Conservation (phyloP, 2,113 vertebrate species). For the Accipiter virgatus region DNA sequence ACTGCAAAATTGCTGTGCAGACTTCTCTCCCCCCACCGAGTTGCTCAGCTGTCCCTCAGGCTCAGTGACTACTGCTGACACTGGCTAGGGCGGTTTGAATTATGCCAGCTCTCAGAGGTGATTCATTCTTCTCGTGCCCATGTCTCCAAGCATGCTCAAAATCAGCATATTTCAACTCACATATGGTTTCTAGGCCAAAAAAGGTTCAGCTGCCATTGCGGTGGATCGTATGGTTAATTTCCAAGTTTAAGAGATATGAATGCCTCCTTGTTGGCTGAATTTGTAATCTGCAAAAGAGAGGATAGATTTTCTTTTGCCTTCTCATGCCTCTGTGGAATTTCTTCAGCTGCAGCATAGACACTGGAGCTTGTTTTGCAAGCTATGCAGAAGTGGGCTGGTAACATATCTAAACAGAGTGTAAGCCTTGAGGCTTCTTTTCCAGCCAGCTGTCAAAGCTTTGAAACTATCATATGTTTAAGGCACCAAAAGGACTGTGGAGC, state of each 20-base stretch:
- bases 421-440: constrained; percentile 23
- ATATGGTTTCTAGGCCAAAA: background rate
- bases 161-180: background rate
- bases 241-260: background rate
- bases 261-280: background rate
- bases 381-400: background rate
- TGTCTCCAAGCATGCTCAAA: background rate
- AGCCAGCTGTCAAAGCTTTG: constrained; percentile 13
- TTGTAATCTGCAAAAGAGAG: background rate
- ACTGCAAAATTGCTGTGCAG: background rate
- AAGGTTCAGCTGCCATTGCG: background rate
- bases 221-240: background rate
- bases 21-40: background rate
- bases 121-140: background rate
- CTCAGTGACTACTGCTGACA: background rate
- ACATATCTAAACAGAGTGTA: background rate
- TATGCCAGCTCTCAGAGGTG: background rate
- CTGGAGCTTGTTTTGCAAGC: constrained; percentile 21
- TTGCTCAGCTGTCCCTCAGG: background rate
- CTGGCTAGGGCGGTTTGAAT: background rate
- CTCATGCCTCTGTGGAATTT: background rate
- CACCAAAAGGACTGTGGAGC: background rate
- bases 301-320: background rate
- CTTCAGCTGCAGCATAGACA: background rate
- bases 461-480: background rate